Base-by-base conservation (phyloP, 2,113 vertebrate genomes). In the Onychorhynchus coronatus region DNA sequence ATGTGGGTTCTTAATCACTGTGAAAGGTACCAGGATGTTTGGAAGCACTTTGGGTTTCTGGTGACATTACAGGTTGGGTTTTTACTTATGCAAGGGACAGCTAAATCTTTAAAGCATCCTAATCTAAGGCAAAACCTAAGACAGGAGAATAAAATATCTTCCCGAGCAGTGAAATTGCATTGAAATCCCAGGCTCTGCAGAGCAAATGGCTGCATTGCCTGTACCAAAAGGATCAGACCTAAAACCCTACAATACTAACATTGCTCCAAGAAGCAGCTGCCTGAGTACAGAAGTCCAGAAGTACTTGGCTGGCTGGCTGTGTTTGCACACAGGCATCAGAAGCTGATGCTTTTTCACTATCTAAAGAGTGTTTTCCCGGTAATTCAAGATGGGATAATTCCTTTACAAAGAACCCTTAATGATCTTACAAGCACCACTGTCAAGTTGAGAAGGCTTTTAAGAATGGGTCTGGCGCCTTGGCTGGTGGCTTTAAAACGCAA, bases 221-320 rank as follows among this genome's bases (percentile, higher is more conserved):
- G 49, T 41, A 23, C 66, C 50, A 1, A 6, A 72, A 44, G 46
- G 39, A 2, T 22, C 46, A 31, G 27, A 14, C 25, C 71, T 5
- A 30, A 59, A 8, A 6, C 6, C 19, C n/a, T n/a, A 3, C 11
- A 1, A 0, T 18, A 6, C 11, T 65, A 5, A 33, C 39, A 4
- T 17, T 24, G 65, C 42, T 70, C 6, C 8, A 5, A 44, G 35
- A 22, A 37, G 35, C 75, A 25, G 75, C 76, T 66, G 67, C 4
- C 1, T 7, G 9, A 7, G 12, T n/a, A 11, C 55, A 4, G 37
- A 24, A 53, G 42, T 41, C 39, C 86, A 12, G 49, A 12, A 59
- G 53, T 66, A 4, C 33, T 67, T 4, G 63, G 53, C 72, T 59
- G 75, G 4, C 83, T 25, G 41, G 13, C 33, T 41, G 49, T 47